A percentile compares a stretch with the other conserved stretches of the same genome.
These are phyloP conservation scores for Threskiornis aethiopicus DNA, from an alignment of 2,797 vertebrate genomes.

Conservation along the genomic window DNA sequence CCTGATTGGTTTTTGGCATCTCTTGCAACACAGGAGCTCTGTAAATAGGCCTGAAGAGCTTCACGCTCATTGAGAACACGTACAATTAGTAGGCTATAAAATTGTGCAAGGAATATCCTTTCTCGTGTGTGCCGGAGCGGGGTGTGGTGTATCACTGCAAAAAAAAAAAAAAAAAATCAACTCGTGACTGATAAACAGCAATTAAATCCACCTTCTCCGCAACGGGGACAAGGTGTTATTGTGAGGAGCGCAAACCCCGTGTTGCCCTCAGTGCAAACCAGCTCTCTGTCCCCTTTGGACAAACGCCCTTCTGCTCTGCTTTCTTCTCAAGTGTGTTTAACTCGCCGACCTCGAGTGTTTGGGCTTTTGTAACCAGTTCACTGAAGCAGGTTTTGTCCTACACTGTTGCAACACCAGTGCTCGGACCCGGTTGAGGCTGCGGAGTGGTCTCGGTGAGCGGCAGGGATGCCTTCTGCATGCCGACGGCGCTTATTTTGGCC, in stretches of 20 bases:
- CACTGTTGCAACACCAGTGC: accelerated
- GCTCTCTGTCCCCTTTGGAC: not conserved
- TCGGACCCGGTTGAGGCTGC: accelerated
- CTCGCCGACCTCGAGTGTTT: accelerated
- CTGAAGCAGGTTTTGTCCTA: not conserved
- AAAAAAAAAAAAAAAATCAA: not conserved
- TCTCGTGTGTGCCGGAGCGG: accelerated
- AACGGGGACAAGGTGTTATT: accelerated
- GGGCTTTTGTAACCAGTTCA: not conserved
- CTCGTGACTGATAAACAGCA: not conserved
- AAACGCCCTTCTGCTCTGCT: not conserved
- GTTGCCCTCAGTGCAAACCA: not conserved
- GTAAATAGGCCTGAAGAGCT: not conserved
- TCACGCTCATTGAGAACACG: not conserved
- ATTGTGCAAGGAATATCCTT: not conserved
- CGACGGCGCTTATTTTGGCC: not conserved
- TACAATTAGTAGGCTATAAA: not conserved
- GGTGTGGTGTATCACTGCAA: not conserved
- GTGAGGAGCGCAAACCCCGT: accelerated
- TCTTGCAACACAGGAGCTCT: not conserved
- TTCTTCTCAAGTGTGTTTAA: not conserved
- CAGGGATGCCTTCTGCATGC: not conserved
- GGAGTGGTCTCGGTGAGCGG: accelerated
- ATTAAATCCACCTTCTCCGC: not conserved
- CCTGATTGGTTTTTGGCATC: not conserved